Evolutionary conservation across 2,797 vertebrate genomes (phyloP).

Genomic region (Chelmon rostratus): DNA sequence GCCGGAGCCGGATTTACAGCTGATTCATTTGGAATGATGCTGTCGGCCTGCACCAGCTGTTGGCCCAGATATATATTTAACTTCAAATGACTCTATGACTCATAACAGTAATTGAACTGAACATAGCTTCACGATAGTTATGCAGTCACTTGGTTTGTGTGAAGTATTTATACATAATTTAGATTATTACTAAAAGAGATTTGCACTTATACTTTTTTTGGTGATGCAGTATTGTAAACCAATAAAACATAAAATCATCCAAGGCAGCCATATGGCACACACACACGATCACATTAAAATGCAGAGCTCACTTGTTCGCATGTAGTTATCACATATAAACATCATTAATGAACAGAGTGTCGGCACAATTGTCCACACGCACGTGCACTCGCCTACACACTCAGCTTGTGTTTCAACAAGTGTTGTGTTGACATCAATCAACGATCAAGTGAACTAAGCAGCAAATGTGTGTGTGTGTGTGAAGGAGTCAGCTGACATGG

Average conservation of each 20-base stretch:
- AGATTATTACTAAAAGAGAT: too few relatives aligned
- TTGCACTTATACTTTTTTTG: background rate
- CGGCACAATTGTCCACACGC: background rate
- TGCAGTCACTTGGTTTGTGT: background rate
- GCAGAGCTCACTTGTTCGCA: background rate
- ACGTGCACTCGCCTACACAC: slow-evolving; percentile 1
- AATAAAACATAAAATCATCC: background rate
- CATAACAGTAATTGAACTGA: background rate
- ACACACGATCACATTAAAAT: too few relatives aligned
- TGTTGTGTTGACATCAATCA: slow-evolving; percentile 34
- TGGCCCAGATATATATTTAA: background rate
- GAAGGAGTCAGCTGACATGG: slow-evolving; percentile 34
- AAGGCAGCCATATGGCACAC: background rate
- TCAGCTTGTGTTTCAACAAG: slow-evolving; percentile 30
- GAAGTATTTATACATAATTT: background rate
- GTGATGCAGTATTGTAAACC: too few relatives aligned
- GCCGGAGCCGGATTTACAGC: background rate
- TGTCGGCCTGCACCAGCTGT: background rate
- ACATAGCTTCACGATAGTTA: background rate
- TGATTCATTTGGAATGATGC: background rate
- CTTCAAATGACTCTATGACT: background rate
- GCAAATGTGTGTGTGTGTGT: background rate
- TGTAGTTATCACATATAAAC: background rate
- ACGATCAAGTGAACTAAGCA: slow-evolving; percentile 26
- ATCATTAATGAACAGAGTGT: background rate